phyloP scores from a whole-genome alignment of 2,888 invertebrate species.

The Tetranychus piercei region DNA sequence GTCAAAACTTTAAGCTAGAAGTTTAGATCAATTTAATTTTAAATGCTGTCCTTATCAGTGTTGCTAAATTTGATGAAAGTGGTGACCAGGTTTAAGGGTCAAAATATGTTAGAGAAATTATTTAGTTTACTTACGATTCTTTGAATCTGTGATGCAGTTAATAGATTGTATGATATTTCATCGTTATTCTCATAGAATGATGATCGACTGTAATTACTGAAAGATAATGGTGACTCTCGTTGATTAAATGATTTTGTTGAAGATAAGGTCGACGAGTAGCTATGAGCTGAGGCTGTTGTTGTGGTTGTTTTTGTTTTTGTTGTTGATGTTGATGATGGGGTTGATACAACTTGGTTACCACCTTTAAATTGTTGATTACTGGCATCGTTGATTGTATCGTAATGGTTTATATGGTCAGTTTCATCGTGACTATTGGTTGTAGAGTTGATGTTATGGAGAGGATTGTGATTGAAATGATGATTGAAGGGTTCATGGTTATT shows the following conservation, averaged over 20 bases:
- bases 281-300: neutral
- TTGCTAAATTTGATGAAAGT: neutral
- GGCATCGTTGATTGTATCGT: neutral
- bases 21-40: too few relatives aligned
- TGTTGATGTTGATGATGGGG: neutral
- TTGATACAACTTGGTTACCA: neutral
- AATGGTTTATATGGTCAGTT: neutral
- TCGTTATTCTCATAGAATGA: constrained; percentile 12
- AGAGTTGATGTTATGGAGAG: neutral
- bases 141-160: constrained; percentile 16
- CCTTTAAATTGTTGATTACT: neutral
- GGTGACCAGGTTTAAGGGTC: neutral
- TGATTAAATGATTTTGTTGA: neutral
- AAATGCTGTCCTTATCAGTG: too few relatives aligned
- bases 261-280: neutral
- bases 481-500: neutral
- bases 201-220: constrained; percentile 2
- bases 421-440: neutral
- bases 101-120: neutral
- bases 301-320: neutral
- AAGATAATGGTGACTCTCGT: constrained; percentile 5
- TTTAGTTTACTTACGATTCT: constrained; percentile 12
- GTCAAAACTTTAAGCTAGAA: too few relatives aligned
- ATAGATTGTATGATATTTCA: constrained; percentile 4
- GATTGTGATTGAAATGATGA: neutral